phyloP scores from a whole-genome alignment of 2,888 invertebrate genomes.

The Lasioglossum oenotherae region DNA sequence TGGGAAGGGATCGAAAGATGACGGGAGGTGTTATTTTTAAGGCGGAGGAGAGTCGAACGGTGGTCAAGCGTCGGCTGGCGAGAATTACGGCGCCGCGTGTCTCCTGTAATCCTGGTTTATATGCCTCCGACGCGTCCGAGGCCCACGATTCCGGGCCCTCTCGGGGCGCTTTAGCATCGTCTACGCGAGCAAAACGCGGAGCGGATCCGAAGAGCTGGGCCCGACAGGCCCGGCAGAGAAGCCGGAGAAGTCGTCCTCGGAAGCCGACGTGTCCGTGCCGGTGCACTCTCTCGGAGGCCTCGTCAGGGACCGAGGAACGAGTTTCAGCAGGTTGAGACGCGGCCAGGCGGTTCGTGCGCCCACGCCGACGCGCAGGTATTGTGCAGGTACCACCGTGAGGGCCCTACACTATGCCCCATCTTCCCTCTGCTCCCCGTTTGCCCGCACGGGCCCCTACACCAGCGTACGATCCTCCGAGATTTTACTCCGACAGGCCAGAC shows the following conservation, averaged over 20 bases:
- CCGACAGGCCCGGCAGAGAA: slow-evolving; percentile 41
- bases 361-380: slow-evolving; percentile 69
- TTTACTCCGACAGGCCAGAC: slow-evolving; percentile 45
- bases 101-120: slow-evolving; percentile 79
- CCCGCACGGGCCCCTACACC: not conserved
- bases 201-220: slow-evolving; percentile 54
- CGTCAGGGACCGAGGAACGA: slow-evolving; percentile 69
- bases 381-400: slow-evolving; percentile 65
- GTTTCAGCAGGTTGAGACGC: slow-evolving; percentile 78
- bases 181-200: slow-evolving; percentile 34
- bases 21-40: slow-evolving; percentile 55
- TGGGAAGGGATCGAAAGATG: not conserved
- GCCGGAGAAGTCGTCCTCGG: slow-evolving; percentile 66
- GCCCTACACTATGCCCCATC: slow-evolving; percentile 11
- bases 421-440: slow-evolving; percentile 9
- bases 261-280: slow-evolving; percentile 68
- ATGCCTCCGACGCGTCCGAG: slow-evolving; percentile 64
- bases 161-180: slow-evolving; percentile 58
- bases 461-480: slow-evolving; percentile 32
- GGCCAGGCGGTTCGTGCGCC: slow-evolving; percentile 71
- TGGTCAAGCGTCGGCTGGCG: slow-evolving; percentile 57
- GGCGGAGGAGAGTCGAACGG: slow-evolving; percentile 59
- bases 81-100: slow-evolving; percentile 77
- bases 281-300: slow-evolving; percentile 55
- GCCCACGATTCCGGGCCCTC: slow-evolving; percentile 48